These are phyloP conservation scores for Cheirogaleus major DNA, from an alignment of 2,797 vertebrate genomes.

Conservation along the genomic window DNA sequence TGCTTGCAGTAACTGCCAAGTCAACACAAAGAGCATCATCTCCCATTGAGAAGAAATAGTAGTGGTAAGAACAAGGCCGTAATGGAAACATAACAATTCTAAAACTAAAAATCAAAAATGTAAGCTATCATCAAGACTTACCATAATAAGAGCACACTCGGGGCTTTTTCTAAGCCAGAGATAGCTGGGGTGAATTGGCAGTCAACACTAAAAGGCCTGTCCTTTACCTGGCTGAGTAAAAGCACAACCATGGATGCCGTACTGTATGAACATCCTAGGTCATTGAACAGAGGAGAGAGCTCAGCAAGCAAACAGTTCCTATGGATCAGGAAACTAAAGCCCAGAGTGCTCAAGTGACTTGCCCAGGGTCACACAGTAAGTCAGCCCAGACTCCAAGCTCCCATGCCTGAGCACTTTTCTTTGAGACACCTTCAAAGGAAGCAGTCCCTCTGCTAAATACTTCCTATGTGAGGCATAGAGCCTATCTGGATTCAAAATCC, in stretches of 20 bases:
- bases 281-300: not conserved
- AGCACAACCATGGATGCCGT: not conserved
- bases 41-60: slow-evolving; percentile 21
- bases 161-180: not conserved
- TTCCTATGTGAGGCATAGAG: not conserved
- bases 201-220: not conserved
- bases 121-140: not conserved
- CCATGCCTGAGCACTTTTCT: not conserved
- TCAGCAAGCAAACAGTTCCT: not conserved
- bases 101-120: not conserved
- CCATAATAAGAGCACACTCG: not conserved
- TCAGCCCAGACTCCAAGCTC: not conserved
- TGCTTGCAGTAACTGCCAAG: slow-evolving; percentile 10
- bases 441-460: not conserved
- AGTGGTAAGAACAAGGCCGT: not conserved
- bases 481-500: not conserved
- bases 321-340: not conserved
- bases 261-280: not conserved
- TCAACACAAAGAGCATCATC: slow-evolving; percentile 12
- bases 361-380: not conserved
- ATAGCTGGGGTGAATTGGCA: not conserved
- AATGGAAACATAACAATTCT: slow-evolving; percentile 19
- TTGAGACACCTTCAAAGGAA: not conserved
- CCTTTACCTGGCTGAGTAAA: not conserved
- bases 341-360: not conserved